Base-by-base conservation (phyloP, 2,113 vertebrate genomes). In the Clarias magur region DNA sequence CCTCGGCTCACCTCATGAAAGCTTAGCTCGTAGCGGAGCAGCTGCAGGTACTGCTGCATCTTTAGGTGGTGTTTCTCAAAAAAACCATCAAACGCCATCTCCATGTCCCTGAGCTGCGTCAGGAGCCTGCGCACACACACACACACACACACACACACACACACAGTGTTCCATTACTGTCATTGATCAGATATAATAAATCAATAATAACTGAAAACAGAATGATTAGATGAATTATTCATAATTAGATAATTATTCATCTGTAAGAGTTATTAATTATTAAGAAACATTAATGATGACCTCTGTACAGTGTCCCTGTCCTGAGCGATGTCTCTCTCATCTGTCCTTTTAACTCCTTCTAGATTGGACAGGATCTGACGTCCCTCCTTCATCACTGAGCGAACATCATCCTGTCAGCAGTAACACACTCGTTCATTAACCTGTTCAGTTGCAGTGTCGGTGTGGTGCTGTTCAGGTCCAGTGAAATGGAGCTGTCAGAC, bases 61-160 rank as follows among this genome's bases (percentile, higher is more conserved):
- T 99, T 99, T 79, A 98, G 93, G 90, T 99, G 97, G 68, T 99
- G 97, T 85, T 99, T 99, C 89, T 99, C 98, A 95, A 98, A 99
- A 95, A 99, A 99, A 83, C 96, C 97, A 80, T 99, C 98, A 84
- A 99, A 99, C 10, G 98, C 98, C 76, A 92, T 96, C 93, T 99
- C 98, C 98, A 98, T 99, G 91, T 99, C 98, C 70, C 90, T 94
- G 75, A 99, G 94, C 93, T 99, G 98, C 60, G 95, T 93, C 73
- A 99, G 94, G 60, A 99, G 96, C 90, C 98, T 99, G 80, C 63
- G 68, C 80, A 83, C 23, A 90, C 21, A 85, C 48, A 87, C 13
- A 82, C 15, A 4, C 82, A 53, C n/a, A 89, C 62, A 80, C 60
- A 88, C 42, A 78, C 73, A 67, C 60, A 78, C 75, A 86, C 21